Evolutionary conservation across 2,113 vertebrate genomes (phyloP).

Genomic region (Puma concolor): DNA sequence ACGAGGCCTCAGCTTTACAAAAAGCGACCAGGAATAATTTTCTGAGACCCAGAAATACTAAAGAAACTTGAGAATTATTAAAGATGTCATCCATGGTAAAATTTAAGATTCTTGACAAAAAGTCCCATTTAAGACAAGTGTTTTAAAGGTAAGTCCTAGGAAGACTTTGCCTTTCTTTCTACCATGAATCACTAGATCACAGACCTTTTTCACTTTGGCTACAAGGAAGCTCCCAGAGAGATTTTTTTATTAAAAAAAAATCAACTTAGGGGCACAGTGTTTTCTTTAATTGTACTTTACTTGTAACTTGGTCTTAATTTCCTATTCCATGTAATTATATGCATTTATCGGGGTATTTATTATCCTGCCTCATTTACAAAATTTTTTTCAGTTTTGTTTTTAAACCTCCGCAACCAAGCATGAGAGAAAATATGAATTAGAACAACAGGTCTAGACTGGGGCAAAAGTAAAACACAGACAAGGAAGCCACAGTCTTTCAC

Average conservation of each 20-base stretch:
- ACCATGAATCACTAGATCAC: neutral
- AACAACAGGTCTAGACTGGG: neutral
- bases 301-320: constrained; percentile 6
- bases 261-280: neutral
- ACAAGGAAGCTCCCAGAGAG: neutral
- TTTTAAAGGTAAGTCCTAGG: neutral
- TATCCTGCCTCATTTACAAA: constrained; percentile 12
- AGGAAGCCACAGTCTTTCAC: neutral
- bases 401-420: neutral
- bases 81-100: neutral
- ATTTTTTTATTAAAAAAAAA: neutral
- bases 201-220: neutral
- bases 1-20: neutral
- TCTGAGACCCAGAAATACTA: neutral
- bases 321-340: neutral
- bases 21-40: neutral
- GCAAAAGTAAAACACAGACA: neutral
- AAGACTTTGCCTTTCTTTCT: neutral
- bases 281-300: constrained; percentile 34
- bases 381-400: neutral
- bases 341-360: neutral
- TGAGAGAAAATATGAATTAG: neutral
- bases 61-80: neutral
- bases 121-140: neutral
- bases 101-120: neutral